Percentiles rank a stretch among this genome's conserved stretches.
Conservation (phyloP, 1,140 invertebrate species). For the Lithobius niger region DNA sequence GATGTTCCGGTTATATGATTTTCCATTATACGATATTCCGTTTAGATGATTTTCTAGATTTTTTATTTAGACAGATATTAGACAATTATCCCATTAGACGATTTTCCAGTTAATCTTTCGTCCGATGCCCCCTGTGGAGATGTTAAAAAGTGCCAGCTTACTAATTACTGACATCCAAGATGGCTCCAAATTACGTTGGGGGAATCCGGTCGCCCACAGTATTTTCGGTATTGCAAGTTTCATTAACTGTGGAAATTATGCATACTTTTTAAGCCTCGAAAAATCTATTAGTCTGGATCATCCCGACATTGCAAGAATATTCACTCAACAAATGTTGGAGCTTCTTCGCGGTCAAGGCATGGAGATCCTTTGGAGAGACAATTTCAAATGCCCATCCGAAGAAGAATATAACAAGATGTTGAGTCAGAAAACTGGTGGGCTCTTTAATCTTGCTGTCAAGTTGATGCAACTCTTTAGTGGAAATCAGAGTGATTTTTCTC, state of each 20-base stretch:
- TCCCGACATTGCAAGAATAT: no score
- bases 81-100: no score
- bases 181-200: no score
- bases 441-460: slow-evolving; percentile 86
- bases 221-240: slow-evolving; percentile 90
- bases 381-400: slow-evolving; percentile 81
- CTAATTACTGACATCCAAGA: no score
- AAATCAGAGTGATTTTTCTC: no score
- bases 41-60: no score
- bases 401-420: slow-evolving; percentile 88
- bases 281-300: slow-evolving; percentile 66
- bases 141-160: slow-evolving; percentile 92
- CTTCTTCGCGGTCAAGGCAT: slow-evolving; percentile 91
- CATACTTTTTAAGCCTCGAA: slow-evolving; percentile 77
- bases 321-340: slow-evolving; percentile 88
- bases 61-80: no score
- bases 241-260: slow-evolving; percentile 92
- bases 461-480: slow-evolving; percentile 91
- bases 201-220: slow-evolving; percentile 90
- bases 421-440: slow-evolving; percentile 82
- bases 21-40: no score
- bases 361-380: slow-evolving; percentile 97
- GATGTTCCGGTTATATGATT: no score
- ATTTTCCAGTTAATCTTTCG: no score
- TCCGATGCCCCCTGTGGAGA: no score